Conservation (phyloP, 2,888 invertebrate species). For the Caenorhabditis sp. region DNA sequence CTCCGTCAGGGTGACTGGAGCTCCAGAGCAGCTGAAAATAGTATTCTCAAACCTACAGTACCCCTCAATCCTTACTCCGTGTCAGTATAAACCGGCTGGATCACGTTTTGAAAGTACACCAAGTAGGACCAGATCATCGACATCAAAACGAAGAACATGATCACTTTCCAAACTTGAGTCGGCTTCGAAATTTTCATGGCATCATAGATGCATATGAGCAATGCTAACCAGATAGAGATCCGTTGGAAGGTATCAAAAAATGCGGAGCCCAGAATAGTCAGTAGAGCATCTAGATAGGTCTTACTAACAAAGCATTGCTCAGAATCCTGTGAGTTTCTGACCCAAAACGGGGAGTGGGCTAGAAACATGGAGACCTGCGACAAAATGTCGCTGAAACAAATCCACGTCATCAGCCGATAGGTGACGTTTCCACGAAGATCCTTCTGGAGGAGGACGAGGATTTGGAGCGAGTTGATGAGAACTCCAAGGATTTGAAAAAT, state of each 20-base stretch:
- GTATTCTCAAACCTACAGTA: not conserved
- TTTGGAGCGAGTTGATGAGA: not conserved
- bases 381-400: conserved; percentile 7
- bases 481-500: conserved; percentile 1
- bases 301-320: not conserved
- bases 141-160: not conserved
- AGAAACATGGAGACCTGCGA: not conserved
- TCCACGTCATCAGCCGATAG: conserved; percentile 18
- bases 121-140: conserved; percentile 18
- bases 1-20: not conserved
- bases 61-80: not conserved
- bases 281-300: not conserved
- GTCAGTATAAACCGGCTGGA: not conserved
- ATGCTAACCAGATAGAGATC: conserved; percentile 9
- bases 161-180: not conserved
- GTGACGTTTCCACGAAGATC: not conserved
- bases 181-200: conserved; percentile 10
- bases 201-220: conserved; percentile 1
- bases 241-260: conserved; percentile 8
- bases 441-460: conserved; percentile 8
- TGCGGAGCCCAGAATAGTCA: not conserved
- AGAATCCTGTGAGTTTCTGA: not conserved
- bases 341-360: conserved; percentile 6
- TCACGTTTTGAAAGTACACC: conserved; percentile 5
- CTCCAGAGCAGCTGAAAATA: conserved; percentile 11